Evolutionary conservation across 2,888 invertebrate genomes (phyloP), one percentile per base, ranked within the genome.

Genomic region (Entomobrya multifasciata): DNA sequence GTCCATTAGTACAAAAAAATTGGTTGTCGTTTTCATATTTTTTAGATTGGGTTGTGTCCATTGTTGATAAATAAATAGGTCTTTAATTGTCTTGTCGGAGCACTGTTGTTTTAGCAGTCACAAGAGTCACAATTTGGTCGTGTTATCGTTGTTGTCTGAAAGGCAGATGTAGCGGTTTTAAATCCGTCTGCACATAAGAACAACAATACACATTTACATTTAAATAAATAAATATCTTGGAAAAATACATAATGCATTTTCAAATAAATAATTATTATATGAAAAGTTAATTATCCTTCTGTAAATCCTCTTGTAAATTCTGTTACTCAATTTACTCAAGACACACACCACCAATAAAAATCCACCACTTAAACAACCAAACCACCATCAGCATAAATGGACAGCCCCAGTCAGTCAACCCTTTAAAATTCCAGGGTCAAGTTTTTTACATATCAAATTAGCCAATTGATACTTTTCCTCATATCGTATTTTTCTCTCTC

Each of bases 121-220:
- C n/a, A n/a, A n/a, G n/a, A 49, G 72, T 72, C 72, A 49, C 72
- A 72, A 25, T 20, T n/a, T 62, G 77, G 84, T 84, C 77, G 60
- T 70, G 81, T 83, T 83, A 83, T 83, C 62, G 83, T 83, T 78
- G 62, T 78, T 78, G 83, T 84, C 77, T 84, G 84, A 84, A 55
- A 84, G n/a, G 57, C 77, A 83, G 81, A 60, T 77, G 77, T 52
- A 82, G 62, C 60, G 62, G 67, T 77, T 62, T 70, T 41, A 25
- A 36, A 62, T 84, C 55, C 70, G 65, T 80, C 86, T 79, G 86
- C 80, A 76, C 76, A 85, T 60, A 78, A 85, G 80, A 86, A 79
- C 67, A 80, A 79, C 79, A 86, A 80, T 79, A 74, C 55, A 85
- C 85, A 85, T 78, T 72, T 74, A 80, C 67, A 80, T 76, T 62